Conservation (phyloP, 2,888 invertebrate genomes). For the Bedellia somnulentella region DNA sequence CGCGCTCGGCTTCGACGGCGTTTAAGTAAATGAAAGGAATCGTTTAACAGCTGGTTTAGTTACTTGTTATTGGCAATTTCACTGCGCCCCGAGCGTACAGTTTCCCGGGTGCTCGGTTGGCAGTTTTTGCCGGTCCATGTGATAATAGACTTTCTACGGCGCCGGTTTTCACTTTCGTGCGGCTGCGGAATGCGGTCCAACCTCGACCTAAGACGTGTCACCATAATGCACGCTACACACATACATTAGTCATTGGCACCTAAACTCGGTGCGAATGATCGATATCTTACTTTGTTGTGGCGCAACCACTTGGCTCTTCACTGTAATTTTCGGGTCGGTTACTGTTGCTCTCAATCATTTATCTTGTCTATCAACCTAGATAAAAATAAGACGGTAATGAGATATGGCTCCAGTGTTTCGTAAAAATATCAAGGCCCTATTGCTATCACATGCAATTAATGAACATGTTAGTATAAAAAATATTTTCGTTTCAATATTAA, state of each 20-base stretch:
- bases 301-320: too few species aligned
- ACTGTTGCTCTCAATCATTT: too few species aligned
- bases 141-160: slow-evolving; percentile 58
- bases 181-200: slow-evolving; percentile 51
- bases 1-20: slow-evolving; percentile 14
- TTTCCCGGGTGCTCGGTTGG: slow-evolving; percentile 36
- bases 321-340: too few species aligned
- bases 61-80: slow-evolving; percentile 36
- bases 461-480: too few species aligned
- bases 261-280: slow-evolving; percentile 8
- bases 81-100: slow-evolving; percentile 34
- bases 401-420: too few species aligned
- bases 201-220: slow-evolving; percentile 34
- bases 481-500: too few species aligned
- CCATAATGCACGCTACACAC: slow-evolving; percentile 2
- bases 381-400: too few species aligned
- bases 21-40: slow-evolving; percentile 35
- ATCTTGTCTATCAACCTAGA: too few species aligned
- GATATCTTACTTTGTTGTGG: slow-evolving; percentile 9
- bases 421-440: too few species aligned
- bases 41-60: slow-evolving; percentile 20
- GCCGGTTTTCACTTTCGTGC: slow-evolving; percentile 57
- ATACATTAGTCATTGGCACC: neutral
- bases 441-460: too few species aligned
- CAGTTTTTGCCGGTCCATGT: slow-evolving; percentile 14